Evolutionary conservation across 1,140 invertebrate genomes (phyloP).

Genomic region (Platorchestia sp.): DNA sequence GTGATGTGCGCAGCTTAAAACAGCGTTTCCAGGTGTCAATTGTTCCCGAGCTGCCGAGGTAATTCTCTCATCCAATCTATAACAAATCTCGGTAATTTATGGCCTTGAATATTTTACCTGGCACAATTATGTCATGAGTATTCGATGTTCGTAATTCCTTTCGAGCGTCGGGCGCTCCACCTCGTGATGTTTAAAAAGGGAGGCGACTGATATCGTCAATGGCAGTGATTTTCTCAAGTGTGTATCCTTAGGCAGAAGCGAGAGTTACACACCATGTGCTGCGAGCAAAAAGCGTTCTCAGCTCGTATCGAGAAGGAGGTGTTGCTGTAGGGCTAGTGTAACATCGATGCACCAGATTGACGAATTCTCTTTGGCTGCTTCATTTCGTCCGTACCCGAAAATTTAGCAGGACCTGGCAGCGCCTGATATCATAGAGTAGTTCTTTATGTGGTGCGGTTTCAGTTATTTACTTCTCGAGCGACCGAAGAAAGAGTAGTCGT

Average conservation of each 20-base stretch:
- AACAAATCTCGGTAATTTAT: background rate
- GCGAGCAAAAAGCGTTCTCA: background rate
- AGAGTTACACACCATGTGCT: background rate
- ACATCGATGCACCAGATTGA: background rate
- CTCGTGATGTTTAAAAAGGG: background rate
- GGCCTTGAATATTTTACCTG: background rate
- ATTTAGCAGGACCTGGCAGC: background rate
- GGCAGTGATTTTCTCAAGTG: background rate
- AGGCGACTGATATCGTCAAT: background rate
- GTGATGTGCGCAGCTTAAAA: background rate
- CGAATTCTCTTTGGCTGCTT: background rate
- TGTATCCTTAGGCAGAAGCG: background rate
- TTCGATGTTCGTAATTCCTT: background rate
- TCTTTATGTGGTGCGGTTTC: background rate
- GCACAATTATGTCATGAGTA: background rate
- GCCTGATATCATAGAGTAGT: background rate
- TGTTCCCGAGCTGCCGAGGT: background rate
- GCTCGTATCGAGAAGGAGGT: background rate
- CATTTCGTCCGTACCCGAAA: constrained; percentile 6
- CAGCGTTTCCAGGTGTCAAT: background rate
- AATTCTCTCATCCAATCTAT: background rate
- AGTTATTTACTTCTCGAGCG: background rate
- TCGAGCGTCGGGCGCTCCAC: background rate
- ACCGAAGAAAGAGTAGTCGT: constrained; percentile 27
- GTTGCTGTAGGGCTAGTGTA: background rate